Evolutionary conservation across 2,113 vertebrate species (phyloP), one percentile per base, ranked within the genome.

Genomic region (Erinaceus europaeus): DNA sequence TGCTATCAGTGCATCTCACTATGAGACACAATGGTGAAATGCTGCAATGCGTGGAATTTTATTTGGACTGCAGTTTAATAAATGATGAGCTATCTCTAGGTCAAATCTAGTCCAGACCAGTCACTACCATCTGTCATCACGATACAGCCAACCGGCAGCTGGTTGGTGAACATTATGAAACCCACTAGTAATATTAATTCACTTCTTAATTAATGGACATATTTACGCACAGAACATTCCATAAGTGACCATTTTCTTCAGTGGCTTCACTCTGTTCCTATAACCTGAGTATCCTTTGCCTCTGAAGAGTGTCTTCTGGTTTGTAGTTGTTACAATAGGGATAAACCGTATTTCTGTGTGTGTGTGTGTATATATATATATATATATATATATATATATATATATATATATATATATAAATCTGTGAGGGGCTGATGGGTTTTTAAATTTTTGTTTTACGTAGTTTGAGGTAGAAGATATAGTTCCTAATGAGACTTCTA

Each of bases 71-170:
- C 75, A 90, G 50, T 91, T 94, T 94, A 90, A 92, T 94, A 96
- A 93, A 94, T 83, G 84, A 83, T 88, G 75, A 50, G 52, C 89
- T 93, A 95, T 96, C 94, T 94, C 83, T 91, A 90, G 95, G 95
- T 95, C 95, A 96, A 20, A 94, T 96, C 95, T 94, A 92, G 89
- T 94, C 93, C 88, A 91, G 81, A 86, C 93, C 93, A 91, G 93
- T 94, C 91, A 87, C 85, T 94, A 68, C 92, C 92, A 94, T 95
- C 93, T 95, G 93, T 93, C 93, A 94, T 89, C 88, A 93, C 86
- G 69, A 76, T 77, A 69, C 52, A 83, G 92, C 94, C 92, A 95
- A 94, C 86, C 94, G 87, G 90, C 94, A 82, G 74, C 92, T 92
- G 57, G 85, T 93, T 95, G 91, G 91, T 86, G 93, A 83, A 68